Percentiles rank a stretch among this genome's conserved stretches.
Evolutionary conservation across 2,797 vertebrate species (phyloP).

Genomic region (Falco peregrinus): DNA sequence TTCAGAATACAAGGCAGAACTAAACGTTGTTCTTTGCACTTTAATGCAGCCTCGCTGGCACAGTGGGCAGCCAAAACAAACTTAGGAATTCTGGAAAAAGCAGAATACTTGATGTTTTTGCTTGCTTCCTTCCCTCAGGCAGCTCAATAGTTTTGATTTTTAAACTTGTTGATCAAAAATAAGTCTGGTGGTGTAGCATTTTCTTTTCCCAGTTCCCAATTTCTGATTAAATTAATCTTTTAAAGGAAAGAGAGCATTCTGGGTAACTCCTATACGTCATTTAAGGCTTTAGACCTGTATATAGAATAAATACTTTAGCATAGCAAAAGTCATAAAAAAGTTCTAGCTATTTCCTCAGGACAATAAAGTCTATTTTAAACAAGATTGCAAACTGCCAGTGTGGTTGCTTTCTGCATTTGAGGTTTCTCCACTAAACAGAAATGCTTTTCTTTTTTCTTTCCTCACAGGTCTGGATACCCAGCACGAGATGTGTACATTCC

Average conservation of each 20-base stretch:
- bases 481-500: background rate
- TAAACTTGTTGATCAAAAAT: background rate
- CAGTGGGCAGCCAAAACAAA: background rate
- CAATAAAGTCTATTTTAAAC: background rate
- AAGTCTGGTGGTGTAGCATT: background rate
- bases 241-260: background rate
- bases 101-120: background rate
- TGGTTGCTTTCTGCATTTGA: background rate
- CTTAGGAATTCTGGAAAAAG: background rate
- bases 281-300: background rate
- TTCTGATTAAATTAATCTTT: background rate
- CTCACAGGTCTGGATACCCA: background rate
- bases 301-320: background rate
- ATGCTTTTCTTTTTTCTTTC: background rate
- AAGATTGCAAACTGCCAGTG: background rate
- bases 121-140: background rate
- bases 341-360: background rate
- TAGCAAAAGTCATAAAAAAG: background rate
- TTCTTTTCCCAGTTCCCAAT: background rate
- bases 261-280: background rate
- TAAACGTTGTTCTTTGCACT: fast-evolving
- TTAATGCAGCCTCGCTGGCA: background rate
- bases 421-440: background rate
- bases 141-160: background rate
- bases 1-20: background rate